Conservation (phyloP, 92 coral and sea anemone species). For the Nematostella vectensis region DNA sequence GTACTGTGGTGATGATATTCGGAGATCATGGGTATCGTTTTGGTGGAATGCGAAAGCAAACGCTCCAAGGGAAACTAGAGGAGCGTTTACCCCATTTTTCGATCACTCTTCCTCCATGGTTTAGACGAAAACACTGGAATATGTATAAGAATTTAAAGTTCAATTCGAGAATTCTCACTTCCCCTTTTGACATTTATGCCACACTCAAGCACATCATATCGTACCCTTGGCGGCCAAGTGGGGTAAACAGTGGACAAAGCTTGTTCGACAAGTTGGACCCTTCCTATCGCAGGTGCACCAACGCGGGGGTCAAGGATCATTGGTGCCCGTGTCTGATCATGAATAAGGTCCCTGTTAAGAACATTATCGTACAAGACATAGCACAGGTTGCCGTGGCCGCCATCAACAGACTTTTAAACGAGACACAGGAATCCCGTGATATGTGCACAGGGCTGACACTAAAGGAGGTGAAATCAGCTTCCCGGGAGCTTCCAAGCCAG, state of each 20-base stretch:
- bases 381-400: constrained; percentile 37
- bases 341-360: constrained; percentile 43
- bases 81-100: constrained; percentile 49
- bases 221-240: constrained; percentile 22
- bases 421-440: constrained; percentile 1
- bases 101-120: constrained; percentile 40
- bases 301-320: constrained; percentile 37
- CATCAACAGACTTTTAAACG: constrained; percentile 47
- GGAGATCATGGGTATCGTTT: constrained; percentile 50
- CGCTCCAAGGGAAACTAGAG: constrained; percentile 48
- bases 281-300: constrained; percentile 21
- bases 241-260: constrained; percentile 23
- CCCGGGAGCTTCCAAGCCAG: constrained; percentile 74
- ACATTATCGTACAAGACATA: constrained; percentile 33
- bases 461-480: constrained; percentile 37
- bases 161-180: constrained; percentile 32
- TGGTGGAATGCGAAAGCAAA: constrained; percentile 38
- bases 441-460: constrained; percentile 44
- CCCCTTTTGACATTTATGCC: constrained; percentile 53
- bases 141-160: constrained; percentile 16
- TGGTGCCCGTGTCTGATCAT: constrained; percentile 51
- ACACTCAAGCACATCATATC: constrained; percentile 39
- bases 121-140: constrained; percentile 7
- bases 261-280: constrained; percentile 21
- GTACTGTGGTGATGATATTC: constrained; percentile 26